Evolutionary conservation across 2,888 invertebrate species (phyloP).

Genomic region (Hemaris fuciformis): DNA sequence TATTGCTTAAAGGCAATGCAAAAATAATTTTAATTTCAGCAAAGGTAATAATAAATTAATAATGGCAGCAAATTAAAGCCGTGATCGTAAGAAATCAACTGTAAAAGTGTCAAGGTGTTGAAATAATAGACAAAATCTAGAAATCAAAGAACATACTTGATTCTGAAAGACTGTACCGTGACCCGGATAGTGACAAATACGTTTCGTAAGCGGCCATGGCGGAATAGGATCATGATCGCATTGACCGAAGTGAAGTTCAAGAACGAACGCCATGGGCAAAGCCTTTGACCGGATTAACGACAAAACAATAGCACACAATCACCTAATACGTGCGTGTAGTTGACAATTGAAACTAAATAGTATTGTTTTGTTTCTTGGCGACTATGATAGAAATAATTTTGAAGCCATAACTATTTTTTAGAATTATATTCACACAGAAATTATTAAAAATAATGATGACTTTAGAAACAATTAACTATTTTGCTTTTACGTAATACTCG

Average conservation of each 20-base stretch:
- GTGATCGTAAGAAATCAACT: slow-evolving; percentile 3
- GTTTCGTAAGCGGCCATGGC: slow-evolving; percentile 55
- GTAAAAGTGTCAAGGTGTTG: slow-evolving; percentile 36
- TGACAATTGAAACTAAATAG: background rate
- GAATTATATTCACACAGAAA: no score
- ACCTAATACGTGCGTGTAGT: background rate
- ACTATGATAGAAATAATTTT: background rate
- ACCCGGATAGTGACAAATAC: slow-evolving; percentile 46
- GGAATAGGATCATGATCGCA: slow-evolving; percentile 33
- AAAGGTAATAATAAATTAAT: no score
- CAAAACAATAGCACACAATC: slow-evolving; percentile 3
- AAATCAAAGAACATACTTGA: slow-evolving; percentile 40
- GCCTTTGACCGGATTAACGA: slow-evolving; percentile 8
- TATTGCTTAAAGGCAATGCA: no score
- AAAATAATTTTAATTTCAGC: no score
- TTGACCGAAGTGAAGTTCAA: slow-evolving; percentile 53
- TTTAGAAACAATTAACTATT: no score
- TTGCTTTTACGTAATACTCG: no score
- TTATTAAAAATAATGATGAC: no score
- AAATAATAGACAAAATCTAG: slow-evolving; percentile 36
- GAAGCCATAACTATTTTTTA: no score
- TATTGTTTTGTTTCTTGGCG: background rate
- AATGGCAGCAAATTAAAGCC: background rate
- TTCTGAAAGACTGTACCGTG: slow-evolving; percentile 48
- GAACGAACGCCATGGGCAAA: slow-evolving; percentile 41